Evolutionary conservation across 53 echinoderm and acorn worm genomes (phyloP).

Genomic region (Glandiceps talaboti): DNA sequence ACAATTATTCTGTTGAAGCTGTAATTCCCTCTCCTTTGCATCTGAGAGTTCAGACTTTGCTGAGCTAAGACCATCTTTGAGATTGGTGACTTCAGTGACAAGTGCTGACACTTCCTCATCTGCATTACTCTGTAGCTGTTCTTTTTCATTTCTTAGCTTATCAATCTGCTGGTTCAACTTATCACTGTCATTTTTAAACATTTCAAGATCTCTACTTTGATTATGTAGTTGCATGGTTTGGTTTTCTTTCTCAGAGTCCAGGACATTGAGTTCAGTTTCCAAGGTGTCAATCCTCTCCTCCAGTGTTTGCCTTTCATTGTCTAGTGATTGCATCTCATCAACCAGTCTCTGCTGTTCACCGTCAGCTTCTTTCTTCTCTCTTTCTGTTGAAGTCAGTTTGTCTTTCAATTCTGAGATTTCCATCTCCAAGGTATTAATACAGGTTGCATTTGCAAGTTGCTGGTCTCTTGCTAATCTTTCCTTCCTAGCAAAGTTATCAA

Average conservation of each 20-base stretch:
- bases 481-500: constrained; percentile 14
- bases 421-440: constrained; percentile 15
- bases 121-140: constrained; percentile 1
- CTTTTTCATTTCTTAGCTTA: constrained; percentile 17
- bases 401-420: constrained; percentile 27
- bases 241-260: constrained; percentile 12
- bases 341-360: constrained; percentile 14
- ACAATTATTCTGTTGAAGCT: constrained; percentile 7
- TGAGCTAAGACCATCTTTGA: constrained; percentile 15
- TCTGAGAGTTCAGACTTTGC: neutral
- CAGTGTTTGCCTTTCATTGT: constrained; percentile 2
- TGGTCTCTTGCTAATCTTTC: constrained; percentile 6
- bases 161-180: neutral
- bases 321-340: neutral
- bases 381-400: constrained; percentile 19
- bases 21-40: constrained; percentile 7
- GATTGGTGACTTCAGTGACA: constrained; percentile 21
- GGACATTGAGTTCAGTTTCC: constrained; percentile 11
- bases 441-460: constrained; percentile 11
- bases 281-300: constrained; percentile 1
- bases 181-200: constrained; percentile 17
- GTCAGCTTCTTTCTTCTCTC: constrained; percentile 20
- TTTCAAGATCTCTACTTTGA: constrained; percentile 9
- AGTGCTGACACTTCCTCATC: constrained; percentile 32
- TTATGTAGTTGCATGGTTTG: constrained; percentile 15